phyloP scores from a whole-genome alignment of 2,888 invertebrate species.

The Teleogryllus oceanicus region DNA sequence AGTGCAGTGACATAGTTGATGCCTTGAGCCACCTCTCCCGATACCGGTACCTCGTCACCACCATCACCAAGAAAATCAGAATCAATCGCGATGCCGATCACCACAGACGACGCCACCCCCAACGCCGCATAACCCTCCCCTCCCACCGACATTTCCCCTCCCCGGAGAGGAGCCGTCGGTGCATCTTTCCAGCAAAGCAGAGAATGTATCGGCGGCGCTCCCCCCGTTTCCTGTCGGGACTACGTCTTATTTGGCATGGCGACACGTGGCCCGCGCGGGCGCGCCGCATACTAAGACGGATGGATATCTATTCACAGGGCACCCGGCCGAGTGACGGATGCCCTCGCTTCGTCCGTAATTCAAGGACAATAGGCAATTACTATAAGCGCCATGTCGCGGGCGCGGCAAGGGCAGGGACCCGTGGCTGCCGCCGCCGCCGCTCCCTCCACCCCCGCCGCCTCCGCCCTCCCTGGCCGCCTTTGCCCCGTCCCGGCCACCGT shows the following conservation, averaged over 20 bases:
- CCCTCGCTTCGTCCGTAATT: not conserved
- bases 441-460: no score
- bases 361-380: conserved; percentile 8
- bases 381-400: not conserved
- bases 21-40: no score
- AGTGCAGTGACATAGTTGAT: no score
- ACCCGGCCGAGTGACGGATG: not conserved
- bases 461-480: no score
- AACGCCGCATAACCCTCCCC: not conserved
- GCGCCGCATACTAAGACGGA: not conserved
- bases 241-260: conserved; percentile 10
- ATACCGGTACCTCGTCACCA: no score
- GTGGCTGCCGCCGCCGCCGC: no score
- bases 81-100: not conserved
- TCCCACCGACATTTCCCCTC: no score
- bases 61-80: no score
- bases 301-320: not conserved
- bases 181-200: not conserved
- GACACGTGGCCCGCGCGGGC: not conserved
- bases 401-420: no score
- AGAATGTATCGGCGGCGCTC: not conserved
- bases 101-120: not conserved
- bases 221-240: not conserved
- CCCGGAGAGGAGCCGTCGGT: not conserved
- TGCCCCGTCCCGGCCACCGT: no score